Base-by-base conservation (phyloP, 2,888 invertebrate species). In the Nomada hirtipes region DNA sequence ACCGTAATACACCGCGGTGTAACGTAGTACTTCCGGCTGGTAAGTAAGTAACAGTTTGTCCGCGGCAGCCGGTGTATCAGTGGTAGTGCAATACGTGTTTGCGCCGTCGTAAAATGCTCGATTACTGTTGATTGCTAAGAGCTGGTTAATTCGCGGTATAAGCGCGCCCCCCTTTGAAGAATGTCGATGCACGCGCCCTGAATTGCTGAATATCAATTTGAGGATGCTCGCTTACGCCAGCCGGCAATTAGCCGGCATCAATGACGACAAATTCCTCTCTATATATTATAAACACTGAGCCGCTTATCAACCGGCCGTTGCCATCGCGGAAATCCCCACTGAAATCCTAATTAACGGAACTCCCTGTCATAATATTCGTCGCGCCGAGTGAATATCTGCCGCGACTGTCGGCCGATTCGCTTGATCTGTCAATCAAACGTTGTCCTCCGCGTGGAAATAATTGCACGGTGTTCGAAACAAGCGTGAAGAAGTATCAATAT, bases 121-220 rank as follows among this genome's bases (percentile, higher is more conserved):
- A 76, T 75, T 76, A 70, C n/a, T 36, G 52, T n/a, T 75, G 78
- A 82, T 76, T 47, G 72, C 72, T n/a, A 50, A 69, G 4, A 73
- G 44, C 59, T 69, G 26, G 64, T 53, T 57, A 64, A 61, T 53
- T 72, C 44, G 52, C 1, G 50, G 29, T 36, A 20, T 52, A 63
- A 61, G 18, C 61, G 18, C 44, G 44, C 15, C 3, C 47, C 47
- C 36, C 55, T 68, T 68, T 70, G 74, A 82, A 61, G 71, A 72
- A 76, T 59, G 63, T 75, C 81, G 70, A 71, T 20, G 60, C 53
- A 18, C 44, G 52, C 23, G 44, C 20, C 61, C 44, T 70, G 42
- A 26, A 70, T 81, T 23, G 36, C 53, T 70, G 67, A 74, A 71
- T 69, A 80, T 75, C 74, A 75, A 82, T 82, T 67, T 57, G 44